These are phyloP conservation scores for Ophion obscuratus DNA, from an alignment of 2,888 invertebrate genomes.

Conservation along the genomic window DNA sequence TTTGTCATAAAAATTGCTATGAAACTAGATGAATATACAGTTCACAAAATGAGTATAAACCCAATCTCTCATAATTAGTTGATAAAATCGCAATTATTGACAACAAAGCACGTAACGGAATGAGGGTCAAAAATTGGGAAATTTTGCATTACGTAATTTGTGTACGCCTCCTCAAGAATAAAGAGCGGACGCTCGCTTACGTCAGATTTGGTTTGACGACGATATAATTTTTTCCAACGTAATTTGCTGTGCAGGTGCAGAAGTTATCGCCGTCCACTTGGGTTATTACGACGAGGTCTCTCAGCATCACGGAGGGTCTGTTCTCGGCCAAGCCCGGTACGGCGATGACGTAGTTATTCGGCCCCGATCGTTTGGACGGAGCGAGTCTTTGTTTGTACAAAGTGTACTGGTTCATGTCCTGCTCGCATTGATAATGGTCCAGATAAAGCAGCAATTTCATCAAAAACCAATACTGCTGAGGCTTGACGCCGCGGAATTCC, in stretches of 20 bases:
- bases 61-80: too few species aligned
- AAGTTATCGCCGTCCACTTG: conserved; percentile 15
- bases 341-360: conserved; percentile 56
- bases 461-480: conserved; percentile 68
- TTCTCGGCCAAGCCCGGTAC: conserved; percentile 68
- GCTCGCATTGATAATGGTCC: conserved; percentile 66
- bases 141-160: too few species aligned
- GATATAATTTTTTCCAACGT: conserved; percentile 61
- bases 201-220: not conserved
- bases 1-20: too few species aligned
- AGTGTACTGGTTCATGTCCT: conserved; percentile 53
- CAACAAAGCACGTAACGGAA: too few species aligned
- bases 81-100: too few species aligned
- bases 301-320: conserved; percentile 58
- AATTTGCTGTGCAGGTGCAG: conserved; percentile 19
- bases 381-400: conserved; percentile 57
- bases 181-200: conserved; percentile 13
- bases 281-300: conserved; percentile 52
- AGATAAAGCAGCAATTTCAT: conserved; percentile 74
- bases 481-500: conserved; percentile 54
- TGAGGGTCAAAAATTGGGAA: too few species aligned
- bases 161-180: not conserved
- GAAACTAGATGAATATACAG: too few species aligned
- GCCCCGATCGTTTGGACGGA: not conserved
- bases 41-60: too few species aligned